Evolutionary conservation across 1,140 invertebrate genomes (phyloP), one percentile per base, ranked within the genome.

Genomic region (Lordiphosa collinella): DNA sequence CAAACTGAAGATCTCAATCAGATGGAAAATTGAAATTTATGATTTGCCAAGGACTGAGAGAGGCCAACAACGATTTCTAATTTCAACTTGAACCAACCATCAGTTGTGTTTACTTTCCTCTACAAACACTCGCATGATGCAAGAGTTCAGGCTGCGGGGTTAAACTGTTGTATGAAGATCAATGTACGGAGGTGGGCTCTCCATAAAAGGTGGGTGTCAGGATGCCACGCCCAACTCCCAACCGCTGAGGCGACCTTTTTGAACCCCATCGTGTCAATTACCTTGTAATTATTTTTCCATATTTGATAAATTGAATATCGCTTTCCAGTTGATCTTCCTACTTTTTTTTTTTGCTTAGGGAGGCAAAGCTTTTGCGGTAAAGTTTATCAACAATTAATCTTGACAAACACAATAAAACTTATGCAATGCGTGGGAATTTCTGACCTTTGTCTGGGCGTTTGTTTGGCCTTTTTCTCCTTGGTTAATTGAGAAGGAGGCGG

Each of bases 161-260:
- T 84, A 82, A 82, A 82, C 72, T 78, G 79, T 69, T 82, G 78
- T 84, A 68, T 78, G 78, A 51, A 84, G 76, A 82, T 82, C 78
- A 78, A 60, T 76, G 76, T 61, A 56, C 66, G 69, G 48, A 51
- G 52, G 18, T 43, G 29, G 65, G 52, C 40, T 53, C 38, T 54
- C 34, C 18, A 37, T 34, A 18, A 37, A 11, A 12, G 44, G 75
- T 80, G 75, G 75, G 69, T 80, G 75, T 84, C 78, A 82, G 61
- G 59, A 48, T 60, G 62, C 65, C 49, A 10, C 58, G 43, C 50
- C 40, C 29, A 35, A 18, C 38, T 41, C 48, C 43, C 48, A 55
- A 36, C 46, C 53, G 64, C n/a, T 60, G 4, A n/a, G 40, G 10
- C 5, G 22, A 18, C n/a, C 7, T 22, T 22, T 29, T 7, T 12